Conservation (phyloP, 1,140 invertebrate genomes). For the Ditylenchus dipsaci region DNA sequence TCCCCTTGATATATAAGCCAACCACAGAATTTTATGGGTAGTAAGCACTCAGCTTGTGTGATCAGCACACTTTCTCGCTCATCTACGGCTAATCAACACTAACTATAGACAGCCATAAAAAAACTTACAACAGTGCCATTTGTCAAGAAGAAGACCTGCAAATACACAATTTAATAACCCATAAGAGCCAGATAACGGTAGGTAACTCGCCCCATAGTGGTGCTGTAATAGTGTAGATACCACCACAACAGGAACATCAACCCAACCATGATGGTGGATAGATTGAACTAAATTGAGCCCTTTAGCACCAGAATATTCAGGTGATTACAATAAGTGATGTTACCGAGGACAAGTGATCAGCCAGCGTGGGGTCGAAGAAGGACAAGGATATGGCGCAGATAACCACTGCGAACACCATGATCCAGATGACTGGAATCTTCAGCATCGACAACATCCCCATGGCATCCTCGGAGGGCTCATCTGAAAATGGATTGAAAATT, state of each 20-base stretch:
- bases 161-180: background rate
- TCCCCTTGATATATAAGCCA: no score
- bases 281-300: slow-evolving; percentile 65
- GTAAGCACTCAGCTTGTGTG: no score
- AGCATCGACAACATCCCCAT: slow-evolving; percentile 44
- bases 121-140: slow-evolving; percentile 42
- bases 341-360: slow-evolving; percentile 49
- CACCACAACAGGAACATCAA: slow-evolving; percentile 77
- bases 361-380: slow-evolving; percentile 54
- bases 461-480: slow-evolving; percentile 60
- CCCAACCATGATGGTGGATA: slow-evolving; percentile 72
- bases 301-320: slow-evolving; percentile 1
- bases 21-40: no score
- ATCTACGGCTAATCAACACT: no score
- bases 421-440: slow-evolving; percentile 49
- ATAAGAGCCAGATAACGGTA: background rate
- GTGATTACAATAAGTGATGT: background rate
- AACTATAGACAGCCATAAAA: slow-evolving; percentile 5
- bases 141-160: slow-evolving; percentile 58
- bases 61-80: no score
- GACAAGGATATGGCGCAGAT: slow-evolving; percentile 57
- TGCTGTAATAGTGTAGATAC: slow-evolving; percentile 74
- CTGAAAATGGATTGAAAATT: slow-evolving; percentile 46
- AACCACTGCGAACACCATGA: slow-evolving; percentile 53
- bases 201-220: slow-evolving; percentile 66